phyloP scores from a whole-genome alignment of 2,797 vertebrate genomes.

The Amazona finschi region DNA sequence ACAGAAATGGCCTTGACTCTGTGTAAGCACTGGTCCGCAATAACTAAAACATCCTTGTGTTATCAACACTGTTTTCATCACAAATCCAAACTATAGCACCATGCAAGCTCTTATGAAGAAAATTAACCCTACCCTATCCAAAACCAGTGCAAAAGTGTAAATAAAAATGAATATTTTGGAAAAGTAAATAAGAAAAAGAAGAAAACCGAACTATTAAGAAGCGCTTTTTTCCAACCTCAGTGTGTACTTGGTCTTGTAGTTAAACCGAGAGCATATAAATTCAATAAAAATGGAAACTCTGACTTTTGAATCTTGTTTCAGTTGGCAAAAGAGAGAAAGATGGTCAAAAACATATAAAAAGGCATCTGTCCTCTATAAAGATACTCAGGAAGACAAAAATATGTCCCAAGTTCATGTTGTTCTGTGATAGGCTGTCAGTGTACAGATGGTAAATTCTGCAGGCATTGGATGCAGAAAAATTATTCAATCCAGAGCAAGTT shows the following conservation, averaged over 20 bases:
- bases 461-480: background rate
- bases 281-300: background rate
- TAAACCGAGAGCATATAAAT: background rate
- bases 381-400: background rate
- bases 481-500: background rate
- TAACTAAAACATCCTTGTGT: too few species aligned
- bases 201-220: background rate
- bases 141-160: background rate
- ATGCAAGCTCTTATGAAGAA: background rate
- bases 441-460: background rate
- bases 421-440: background rate
- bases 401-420: background rate
- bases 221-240: fast-evolving
- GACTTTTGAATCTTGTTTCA: background rate
- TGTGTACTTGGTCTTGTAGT: background rate
- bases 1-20: background rate
- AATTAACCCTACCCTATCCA: background rate
- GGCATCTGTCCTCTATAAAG: background rate
- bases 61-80: background rate
- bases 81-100: background rate
- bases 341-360: background rate
- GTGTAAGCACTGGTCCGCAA: background rate
- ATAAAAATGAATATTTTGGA: background rate
- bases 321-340: background rate
- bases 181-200: background rate